Evolutionary conservation across 1,140 invertebrate species (phyloP).

Genomic region (Megalopta genalis): DNA sequence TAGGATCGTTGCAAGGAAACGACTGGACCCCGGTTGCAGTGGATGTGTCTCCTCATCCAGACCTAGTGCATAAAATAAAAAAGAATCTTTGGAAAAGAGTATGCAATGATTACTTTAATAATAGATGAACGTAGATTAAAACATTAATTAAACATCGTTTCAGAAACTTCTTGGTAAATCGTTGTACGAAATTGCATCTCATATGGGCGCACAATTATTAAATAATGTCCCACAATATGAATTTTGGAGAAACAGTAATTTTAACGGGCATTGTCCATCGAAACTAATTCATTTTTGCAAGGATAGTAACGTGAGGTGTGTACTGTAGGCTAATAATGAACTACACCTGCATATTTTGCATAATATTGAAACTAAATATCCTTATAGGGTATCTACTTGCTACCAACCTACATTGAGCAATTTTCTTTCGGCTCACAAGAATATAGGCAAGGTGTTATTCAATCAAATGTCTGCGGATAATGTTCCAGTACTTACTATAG

Average conservation of each 20-base stretch:
- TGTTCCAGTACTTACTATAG: constrained; percentile 81
- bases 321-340: neutral
- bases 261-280: constrained; percentile 79
- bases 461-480: constrained; percentile 78
- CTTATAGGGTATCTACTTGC: constrained; percentile 80
- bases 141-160: constrained; percentile 31
- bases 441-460: constrained; percentile 79
- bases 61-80: constrained; percentile 81
- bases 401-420: constrained; percentile 80
- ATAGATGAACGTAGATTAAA: neutral
- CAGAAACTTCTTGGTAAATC: constrained; percentile 80
- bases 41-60: constrained; percentile 80
- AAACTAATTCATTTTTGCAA: constrained; percentile 80
- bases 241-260: constrained; percentile 81
- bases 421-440: constrained; percentile 82
- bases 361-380: neutral
- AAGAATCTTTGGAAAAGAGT: constrained; percentile 82
- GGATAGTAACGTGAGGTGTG: constrained; percentile 76
- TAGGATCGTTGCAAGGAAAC: constrained; percentile 81
- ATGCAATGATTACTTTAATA: constrained; percentile 47
- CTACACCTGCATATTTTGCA: neutral
- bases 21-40: constrained; percentile 83
- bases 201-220: constrained; percentile 76
- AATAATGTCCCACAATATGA: constrained; percentile 77
- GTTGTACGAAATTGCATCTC: constrained; percentile 79